phyloP scores from a whole-genome alignment of 2,113 vertebrate species.

The Tachysurus vachellii region DNA sequence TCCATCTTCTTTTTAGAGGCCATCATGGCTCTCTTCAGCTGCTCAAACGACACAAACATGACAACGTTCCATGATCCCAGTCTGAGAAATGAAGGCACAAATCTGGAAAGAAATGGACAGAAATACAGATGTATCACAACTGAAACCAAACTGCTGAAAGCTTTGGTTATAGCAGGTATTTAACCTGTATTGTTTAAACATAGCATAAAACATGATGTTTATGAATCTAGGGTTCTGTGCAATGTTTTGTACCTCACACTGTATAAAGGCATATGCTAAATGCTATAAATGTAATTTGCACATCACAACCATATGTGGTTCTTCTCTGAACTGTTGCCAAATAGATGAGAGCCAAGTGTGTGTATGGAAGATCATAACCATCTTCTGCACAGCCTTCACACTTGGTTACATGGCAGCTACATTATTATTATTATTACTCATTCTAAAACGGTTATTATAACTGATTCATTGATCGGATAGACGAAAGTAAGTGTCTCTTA shows the following conservation, averaged over 20 bases:
- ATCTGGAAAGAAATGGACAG: constrained; percentile 58
- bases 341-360: too few species aligned
- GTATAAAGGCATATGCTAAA: too few species aligned
- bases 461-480: not conserved
- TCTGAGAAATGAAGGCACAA: constrained; percentile 76
- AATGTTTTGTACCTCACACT: too few species aligned
- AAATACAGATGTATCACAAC: not conserved
- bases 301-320: not conserved
- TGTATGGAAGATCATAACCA: too few species aligned
- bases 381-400: too few species aligned
- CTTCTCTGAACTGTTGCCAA: too few species aligned
- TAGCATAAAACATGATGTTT: not conserved
- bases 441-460: not conserved
- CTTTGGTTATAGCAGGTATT: not conserved
- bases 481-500: constrained; percentile 49
- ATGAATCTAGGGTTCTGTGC: not conserved
- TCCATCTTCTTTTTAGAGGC: constrained; percentile 70
- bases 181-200: not conserved
- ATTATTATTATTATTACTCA: not conserved
- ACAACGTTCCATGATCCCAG: constrained; percentile 79
- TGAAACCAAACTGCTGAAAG: not conserved
- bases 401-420: too few species aligned
- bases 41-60: constrained; percentile 81
- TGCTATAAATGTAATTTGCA: too few species aligned
- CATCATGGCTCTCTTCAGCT: constrained; percentile 81